Evolutionary conservation across 1,140 invertebrate genomes (phyloP).

Genomic region (Eubasilissa regina): DNA sequence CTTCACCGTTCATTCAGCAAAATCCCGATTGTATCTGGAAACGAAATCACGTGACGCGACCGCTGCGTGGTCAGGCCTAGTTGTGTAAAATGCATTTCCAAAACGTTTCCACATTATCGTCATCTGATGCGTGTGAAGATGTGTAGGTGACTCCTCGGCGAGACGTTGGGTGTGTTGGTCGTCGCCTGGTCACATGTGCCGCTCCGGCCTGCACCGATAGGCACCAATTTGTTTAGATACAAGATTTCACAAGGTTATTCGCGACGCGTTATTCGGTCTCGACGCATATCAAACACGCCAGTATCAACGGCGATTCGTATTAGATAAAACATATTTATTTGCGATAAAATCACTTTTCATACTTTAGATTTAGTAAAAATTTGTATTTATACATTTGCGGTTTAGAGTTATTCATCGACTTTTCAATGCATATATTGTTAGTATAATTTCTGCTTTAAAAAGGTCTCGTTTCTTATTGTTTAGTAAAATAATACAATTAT

Average conservation of each 20-base stretch:
- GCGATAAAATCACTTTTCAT: neutral
- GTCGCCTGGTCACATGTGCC: conserved; percentile 16
- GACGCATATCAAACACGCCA: neutral
- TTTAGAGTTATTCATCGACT: too few species aligned
- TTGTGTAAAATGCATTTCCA: conserved; percentile 4
- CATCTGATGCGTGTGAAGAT: neutral
- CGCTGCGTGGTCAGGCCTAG: neutral
- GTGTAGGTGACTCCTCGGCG: neutral
- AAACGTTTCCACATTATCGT: neutral
- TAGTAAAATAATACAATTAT: too few species aligned
- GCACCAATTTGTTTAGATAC: conserved; percentile 43
- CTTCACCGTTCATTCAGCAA: neutral
- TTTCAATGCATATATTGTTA: too few species aligned
- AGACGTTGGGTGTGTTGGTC: conserved; percentile 8
- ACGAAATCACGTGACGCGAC: neutral
- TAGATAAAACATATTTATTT: conserved; percentile 4
- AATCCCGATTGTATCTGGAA: neutral
- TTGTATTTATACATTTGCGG: neutral
- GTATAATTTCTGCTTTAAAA: too few species aligned
- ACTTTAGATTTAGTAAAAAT: neutral
- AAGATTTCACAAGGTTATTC: conserved; percentile 34
- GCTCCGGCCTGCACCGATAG: conserved; percentile 10
- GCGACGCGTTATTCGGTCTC: neutral
- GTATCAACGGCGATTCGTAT: conserved; percentile 9
- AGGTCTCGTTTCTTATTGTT: too few species aligned